A percentile compares a stretch with the other conserved stretches of the same genome.
These are phyloP conservation scores for Leucoraja ocellata DNA, from an alignment of 2,797 vertebrate genomes.

Conservation along the genomic window DNA sequence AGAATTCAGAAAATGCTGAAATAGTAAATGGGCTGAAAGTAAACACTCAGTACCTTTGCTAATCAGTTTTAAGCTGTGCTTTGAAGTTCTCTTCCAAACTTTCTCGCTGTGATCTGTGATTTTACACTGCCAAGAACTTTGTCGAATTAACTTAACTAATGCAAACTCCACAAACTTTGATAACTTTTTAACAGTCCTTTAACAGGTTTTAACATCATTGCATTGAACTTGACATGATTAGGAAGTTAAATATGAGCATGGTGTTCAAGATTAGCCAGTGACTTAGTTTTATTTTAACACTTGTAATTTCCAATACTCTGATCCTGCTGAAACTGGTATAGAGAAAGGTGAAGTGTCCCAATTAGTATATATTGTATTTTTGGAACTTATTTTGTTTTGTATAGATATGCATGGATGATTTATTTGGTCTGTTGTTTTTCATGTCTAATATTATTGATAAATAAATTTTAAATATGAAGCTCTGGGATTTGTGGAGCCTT, in stretches of 20 bases:
- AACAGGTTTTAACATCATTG: slow-evolving; percentile 28
- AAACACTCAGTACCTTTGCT: not conserved
- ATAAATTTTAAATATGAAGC: slow-evolving; percentile 24
- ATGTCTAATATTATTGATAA: slow-evolving; percentile 38
- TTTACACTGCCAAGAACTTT: not conserved
- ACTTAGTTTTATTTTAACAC: slow-evolving; percentile 11
- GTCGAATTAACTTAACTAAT: not conserved
- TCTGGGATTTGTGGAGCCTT: not conserved
- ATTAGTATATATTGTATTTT: slow-evolving; percentile 29
- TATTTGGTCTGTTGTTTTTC: slow-evolving; percentile 24
- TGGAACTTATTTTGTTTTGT: slow-evolving; percentile 26
- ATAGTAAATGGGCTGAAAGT: slow-evolving; percentile 9
- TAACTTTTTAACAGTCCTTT: not conserved
- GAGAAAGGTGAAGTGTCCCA: not conserved
- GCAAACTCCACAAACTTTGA: slow-evolving; percentile 18
- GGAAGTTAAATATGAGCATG: not conserved
- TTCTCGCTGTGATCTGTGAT: not conserved
- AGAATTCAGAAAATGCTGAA: slow-evolving; percentile 24
- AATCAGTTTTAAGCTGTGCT: slow-evolving; percentile 22
- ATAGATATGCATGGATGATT: slow-evolving; percentile 9
- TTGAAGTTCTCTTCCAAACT: not conserved
- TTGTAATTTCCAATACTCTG: not conserved
- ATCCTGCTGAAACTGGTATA: slow-evolving; percentile 13
- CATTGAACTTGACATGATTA: slow-evolving; percentile 15
- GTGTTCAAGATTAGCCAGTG: not conserved